phyloP scores from a whole-genome alignment of 2,888 invertebrate species.

The Folsomia manolachei region DNA sequence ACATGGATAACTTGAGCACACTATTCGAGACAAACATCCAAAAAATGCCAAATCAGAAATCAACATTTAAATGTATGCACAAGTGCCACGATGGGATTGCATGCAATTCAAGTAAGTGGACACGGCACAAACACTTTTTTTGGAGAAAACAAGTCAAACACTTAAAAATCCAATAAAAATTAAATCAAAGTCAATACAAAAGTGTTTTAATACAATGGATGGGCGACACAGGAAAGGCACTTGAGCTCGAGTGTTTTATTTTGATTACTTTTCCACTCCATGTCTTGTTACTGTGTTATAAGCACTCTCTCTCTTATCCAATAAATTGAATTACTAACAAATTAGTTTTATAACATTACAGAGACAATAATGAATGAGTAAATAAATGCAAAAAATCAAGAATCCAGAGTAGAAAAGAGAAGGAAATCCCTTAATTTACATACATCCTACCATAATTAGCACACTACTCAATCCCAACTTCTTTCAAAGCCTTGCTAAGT shows the following conservation, averaged over 20 bases:
- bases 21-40: too few relatives aligned
- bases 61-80: too few relatives aligned
- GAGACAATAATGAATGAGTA: background rate
- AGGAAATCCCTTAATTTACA: too few relatives aligned
- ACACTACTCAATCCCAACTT: conserved; percentile 16
- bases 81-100: too few relatives aligned
- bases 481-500: conserved; percentile 38
- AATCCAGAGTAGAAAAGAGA: background rate
- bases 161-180: too few relatives aligned
- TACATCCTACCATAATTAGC: too few relatives aligned
- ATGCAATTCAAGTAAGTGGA: background rate
- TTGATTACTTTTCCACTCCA: background rate
- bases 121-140: too few relatives aligned
- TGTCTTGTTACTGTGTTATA: too few relatives aligned
- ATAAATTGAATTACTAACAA: background rate
- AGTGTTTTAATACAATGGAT: background rate
- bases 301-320: background rate
- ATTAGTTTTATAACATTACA: too few relatives aligned
- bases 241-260: conserved; percentile 3
- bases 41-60: too few relatives aligned
- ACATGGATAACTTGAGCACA: too few relatives aligned
- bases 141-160: too few relatives aligned
- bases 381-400: background rate
- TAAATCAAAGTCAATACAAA: background rate
- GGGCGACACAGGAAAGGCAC: background rate